Percentiles rank a stretch among this genome's conserved stretches.
Conservation (phyloP, 2,113 vertebrate genomes). For the Crocuta crocuta region DNA sequence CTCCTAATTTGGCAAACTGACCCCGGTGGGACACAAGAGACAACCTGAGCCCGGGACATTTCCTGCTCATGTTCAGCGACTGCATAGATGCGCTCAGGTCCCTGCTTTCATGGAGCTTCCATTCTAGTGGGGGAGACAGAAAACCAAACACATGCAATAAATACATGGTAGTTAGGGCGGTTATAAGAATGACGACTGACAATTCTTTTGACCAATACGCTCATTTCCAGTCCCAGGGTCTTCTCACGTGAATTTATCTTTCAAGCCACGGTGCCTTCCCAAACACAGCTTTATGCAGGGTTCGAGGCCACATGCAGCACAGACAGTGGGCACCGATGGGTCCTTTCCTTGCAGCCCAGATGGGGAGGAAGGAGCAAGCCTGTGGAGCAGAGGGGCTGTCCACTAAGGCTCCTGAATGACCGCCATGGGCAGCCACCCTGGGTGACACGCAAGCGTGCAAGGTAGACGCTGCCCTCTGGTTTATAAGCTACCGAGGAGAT, state of each 20-base stretch:
- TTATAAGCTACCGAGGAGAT: background rate
- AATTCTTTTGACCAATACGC: too few species aligned
- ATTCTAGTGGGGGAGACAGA: background rate
- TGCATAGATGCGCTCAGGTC: background rate
- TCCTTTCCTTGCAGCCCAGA: accelerated
- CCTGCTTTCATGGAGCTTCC: background rate
- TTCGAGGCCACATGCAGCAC: accelerated
- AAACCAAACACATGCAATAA: background rate
- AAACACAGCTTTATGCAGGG: background rate
- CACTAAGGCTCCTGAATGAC: background rate
- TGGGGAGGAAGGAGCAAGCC: background rate
- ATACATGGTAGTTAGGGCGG: background rate
- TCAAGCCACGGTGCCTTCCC: background rate
- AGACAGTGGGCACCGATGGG: background rate
- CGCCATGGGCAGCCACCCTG: accelerated
- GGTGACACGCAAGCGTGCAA: accelerated
- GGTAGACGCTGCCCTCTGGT: background rate
- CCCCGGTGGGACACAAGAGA: background rate
- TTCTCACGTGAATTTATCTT: background rate
- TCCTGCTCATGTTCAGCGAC: background rate
- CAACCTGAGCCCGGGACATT: accelerated
- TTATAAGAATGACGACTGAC: background rate
- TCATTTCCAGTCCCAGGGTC: background rate
- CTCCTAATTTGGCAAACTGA: background rate
- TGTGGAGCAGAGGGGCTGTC: accelerated